phyloP scores from a whole-genome alignment of 64 coral and sea anemone genomes.

The Pocillopora verrucosa region DNA sequence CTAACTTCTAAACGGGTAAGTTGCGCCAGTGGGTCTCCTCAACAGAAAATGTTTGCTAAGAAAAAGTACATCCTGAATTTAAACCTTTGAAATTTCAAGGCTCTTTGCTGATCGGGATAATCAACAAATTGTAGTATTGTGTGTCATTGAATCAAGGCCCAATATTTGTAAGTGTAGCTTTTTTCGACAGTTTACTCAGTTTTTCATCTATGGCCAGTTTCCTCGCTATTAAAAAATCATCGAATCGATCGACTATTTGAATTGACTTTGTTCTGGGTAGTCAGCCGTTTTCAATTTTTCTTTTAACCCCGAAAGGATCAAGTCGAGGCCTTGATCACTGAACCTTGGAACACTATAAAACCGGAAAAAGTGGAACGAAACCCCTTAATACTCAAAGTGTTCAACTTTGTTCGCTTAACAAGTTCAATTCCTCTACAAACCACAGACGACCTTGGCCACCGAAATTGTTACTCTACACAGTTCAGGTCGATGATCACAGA shows the following conservation, averaged over 20 bases:
- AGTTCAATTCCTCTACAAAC: constrained; percentile 22
- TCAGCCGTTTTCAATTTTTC: too few relatives aligned
- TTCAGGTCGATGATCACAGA: not conserved
- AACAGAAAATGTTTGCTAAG: not conserved
- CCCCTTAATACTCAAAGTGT: constrained; percentile 22
- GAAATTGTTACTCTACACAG: not conserved
- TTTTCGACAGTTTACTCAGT: not conserved
- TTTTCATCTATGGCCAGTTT: not conserved
- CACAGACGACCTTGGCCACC: not conserved
- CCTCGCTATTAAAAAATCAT: too few relatives aligned
- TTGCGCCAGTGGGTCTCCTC: not conserved
- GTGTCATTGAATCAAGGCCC: not conserved
- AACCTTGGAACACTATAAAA: constrained; percentile 27
- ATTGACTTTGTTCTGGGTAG: too few relatives aligned
- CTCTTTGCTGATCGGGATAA: not conserved
- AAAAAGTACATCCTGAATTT: not conserved
- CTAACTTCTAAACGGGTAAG: too few relatives aligned
- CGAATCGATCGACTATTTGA: too few relatives aligned
- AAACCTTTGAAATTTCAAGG: not conserved
- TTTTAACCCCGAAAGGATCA: not conserved
- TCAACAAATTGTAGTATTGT: not conserved
- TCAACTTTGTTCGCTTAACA: not conserved
- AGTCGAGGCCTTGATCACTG: not conserved
- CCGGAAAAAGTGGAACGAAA: constrained; percentile 37
- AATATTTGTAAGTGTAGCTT: not conserved